Evolutionary conservation across 1,140 invertebrate genomes (phyloP).

Genomic region (Ctenoplectra terminalis): DNA sequence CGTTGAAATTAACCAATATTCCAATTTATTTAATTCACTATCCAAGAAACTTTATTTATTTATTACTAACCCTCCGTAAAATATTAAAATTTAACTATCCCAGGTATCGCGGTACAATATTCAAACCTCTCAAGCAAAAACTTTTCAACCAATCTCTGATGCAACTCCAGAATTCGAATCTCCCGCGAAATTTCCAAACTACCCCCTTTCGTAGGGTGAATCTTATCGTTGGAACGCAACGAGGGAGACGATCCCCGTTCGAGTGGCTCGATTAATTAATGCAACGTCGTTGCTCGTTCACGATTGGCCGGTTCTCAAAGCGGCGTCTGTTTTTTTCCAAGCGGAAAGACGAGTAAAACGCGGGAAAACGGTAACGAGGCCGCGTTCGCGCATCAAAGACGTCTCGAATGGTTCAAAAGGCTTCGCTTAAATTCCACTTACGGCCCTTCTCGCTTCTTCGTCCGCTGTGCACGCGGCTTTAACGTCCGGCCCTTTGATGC

Average conservation of each 20-base stretch:
- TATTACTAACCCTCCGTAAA: no score
- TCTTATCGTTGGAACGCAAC: background rate
- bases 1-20: no score
- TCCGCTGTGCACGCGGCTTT: background rate
- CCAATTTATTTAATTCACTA: no score
- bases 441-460: slow-evolving; percentile 2
- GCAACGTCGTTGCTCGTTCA: background rate
- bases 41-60: no score
- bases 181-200: background rate
- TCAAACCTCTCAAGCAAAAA: background rate
- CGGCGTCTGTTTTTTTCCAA: background rate
- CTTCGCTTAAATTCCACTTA: slow-evolving; percentile 41
- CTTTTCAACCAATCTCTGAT: background rate
- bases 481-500: slow-evolving; percentile 5
- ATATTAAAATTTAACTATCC: no score
- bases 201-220: background rate
- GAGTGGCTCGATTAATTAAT: slow-evolving; percentile 34
- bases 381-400: slow-evolving; percentile 19
- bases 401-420: slow-evolving; percentile 13
- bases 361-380: slow-evolving; percentile 35
- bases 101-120: no score
- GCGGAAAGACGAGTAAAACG: slow-evolving; percentile 11
- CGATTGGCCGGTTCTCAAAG: slow-evolving; percentile 9
- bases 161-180: background rate
- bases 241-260: background rate